Base-by-base conservation (phyloP, 2,797 vertebrate genomes). In the Leptatherina wallacei region DNA sequence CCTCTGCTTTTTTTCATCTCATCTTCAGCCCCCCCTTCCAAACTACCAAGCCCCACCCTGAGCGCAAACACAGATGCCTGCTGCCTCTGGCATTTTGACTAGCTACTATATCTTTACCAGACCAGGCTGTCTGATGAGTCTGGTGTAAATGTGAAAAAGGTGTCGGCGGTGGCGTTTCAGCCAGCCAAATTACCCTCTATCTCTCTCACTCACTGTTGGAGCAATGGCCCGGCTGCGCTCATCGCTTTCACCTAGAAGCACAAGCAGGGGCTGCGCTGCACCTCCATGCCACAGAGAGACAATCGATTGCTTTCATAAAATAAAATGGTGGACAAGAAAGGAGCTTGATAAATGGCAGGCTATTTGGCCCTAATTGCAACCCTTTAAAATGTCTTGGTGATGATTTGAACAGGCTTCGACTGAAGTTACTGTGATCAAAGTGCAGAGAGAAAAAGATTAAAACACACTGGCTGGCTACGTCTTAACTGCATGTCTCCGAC, bases 271-370 rank as follows among this genome's bases (percentile, higher is more conserved):
- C 78, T 81, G 81, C 80, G 68, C 77, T 75, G 83, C 10, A 62
- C 68, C 82, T 85, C 71, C 56, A 66, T 77, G 79, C 85, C 83
- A 85, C 86, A 77, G 72, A 88, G 84, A 88, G 84, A 87, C 85
- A 86, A 91, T 89, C 88, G 81, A 89, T 89, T 81, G 86, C 88
- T 85, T 92, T 93, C 86, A 93, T 90, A 80, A 91, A 92, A 91
- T 90, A 92, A 92, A 92, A 91, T 84, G 83, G 84, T 80, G 87
- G 89, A 91, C 85, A 89, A 91, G 90, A 93, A 92, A 92, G 84
- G 80, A 78, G 81, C 69, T 83, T 92, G 88, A 93, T 90, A 91
- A 93, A 93, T 87, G 88, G 80, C 38, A 20, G 64, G 87, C 90
- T 90, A 89, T 92, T 89, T 90, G 89, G 85, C 68, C 83, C 82